Evolutionary conservation across 2,113 vertebrate species (phyloP).

Genomic region (Laterallus jamaicensis): DNA sequence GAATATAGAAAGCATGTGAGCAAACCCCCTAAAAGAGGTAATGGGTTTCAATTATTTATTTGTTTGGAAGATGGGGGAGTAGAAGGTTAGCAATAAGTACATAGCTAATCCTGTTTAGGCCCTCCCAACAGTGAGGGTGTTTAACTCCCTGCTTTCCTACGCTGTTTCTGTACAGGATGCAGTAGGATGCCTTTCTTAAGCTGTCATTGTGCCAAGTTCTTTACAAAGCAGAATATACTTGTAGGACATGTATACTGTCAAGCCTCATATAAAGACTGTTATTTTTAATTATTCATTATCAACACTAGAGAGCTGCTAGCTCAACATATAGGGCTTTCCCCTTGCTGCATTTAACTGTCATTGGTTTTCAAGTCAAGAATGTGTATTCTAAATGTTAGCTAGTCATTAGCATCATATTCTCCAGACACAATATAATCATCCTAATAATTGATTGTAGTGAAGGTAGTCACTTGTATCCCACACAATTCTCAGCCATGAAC

Average conservation of each 20-base stretch:
- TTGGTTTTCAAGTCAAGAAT: constrained; percentile 62
- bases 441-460: constrained; percentile 66
- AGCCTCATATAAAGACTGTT: constrained; percentile 36
- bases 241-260: constrained; percentile 35
- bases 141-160: constrained; percentile 65
- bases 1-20: constrained; percentile 58
- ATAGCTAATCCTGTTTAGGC: constrained; percentile 63
- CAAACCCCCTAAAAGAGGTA: constrained; percentile 56
- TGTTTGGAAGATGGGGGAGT: constrained; percentile 67
- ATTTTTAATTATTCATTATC: constrained; percentile 72
- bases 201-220: constrained; percentile 54
- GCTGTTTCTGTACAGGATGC: constrained; percentile 13
- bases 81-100: constrained; percentile 60
- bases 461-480: constrained; percentile 58
- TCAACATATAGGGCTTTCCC: constrained; percentile 41
- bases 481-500: constrained; percentile 65
- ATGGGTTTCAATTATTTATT: constrained; percentile 75
- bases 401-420: constrained; percentile 61
- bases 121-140: constrained; percentile 54
- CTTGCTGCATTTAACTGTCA: constrained; percentile 30
- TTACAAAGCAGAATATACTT: constrained; percentile 44
- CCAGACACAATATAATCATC: constrained; percentile 58
- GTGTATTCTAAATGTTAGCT: constrained; percentile 42
- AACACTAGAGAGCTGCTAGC: constrained; percentile 10
- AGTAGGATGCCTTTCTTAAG: background rate